phyloP scores from a whole-genome alignment of 2,797 vertebrate species.

The Enteromius radiatus region DNA sequence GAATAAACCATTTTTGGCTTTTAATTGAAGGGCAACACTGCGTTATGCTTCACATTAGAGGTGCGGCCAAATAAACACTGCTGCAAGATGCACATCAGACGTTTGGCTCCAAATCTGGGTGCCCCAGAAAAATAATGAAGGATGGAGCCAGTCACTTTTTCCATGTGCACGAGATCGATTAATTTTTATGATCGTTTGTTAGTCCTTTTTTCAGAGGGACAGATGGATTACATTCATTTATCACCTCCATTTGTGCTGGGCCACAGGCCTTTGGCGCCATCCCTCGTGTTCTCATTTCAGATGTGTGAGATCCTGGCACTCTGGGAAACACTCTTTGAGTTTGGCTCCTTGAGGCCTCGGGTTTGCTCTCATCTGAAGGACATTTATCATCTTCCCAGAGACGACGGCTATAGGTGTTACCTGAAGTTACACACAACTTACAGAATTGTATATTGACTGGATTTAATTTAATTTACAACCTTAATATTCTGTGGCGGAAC shows the following conservation, averaged over 20 bases:
- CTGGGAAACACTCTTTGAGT: constrained; percentile 23
- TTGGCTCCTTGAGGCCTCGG: constrained; percentile 25
- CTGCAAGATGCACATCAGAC: constrained; percentile 65
- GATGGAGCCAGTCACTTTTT: constrained; percentile 69
- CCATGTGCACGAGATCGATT: constrained; percentile 67
- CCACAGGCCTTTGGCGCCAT: constrained; percentile 45
- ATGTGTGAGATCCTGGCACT: constrained; percentile 47
- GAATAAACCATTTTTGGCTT: background rate
- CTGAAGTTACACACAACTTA: background rate
- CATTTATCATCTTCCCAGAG: constrained; percentile 16
- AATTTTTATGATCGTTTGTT: constrained; percentile 67
- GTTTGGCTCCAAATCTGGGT: constrained; percentile 58
- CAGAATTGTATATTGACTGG: background rate
- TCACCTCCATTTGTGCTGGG: constrained; percentile 65
- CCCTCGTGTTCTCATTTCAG: constrained; percentile 42
- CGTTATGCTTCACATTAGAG: constrained; percentile 58
- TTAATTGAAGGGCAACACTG: background rate
- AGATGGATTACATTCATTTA: constrained; percentile 62
- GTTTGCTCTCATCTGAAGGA: background rate
- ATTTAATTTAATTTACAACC: background rate
- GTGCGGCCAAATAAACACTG: constrained; percentile 67
- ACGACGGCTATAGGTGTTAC: background rate
- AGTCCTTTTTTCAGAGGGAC: constrained; percentile 49
- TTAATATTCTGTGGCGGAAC: background rate
- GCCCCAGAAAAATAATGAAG: constrained; percentile 56